phyloP scores from a whole-genome alignment of 2,888 invertebrate genomes.

The Agrochola lota region DNA sequence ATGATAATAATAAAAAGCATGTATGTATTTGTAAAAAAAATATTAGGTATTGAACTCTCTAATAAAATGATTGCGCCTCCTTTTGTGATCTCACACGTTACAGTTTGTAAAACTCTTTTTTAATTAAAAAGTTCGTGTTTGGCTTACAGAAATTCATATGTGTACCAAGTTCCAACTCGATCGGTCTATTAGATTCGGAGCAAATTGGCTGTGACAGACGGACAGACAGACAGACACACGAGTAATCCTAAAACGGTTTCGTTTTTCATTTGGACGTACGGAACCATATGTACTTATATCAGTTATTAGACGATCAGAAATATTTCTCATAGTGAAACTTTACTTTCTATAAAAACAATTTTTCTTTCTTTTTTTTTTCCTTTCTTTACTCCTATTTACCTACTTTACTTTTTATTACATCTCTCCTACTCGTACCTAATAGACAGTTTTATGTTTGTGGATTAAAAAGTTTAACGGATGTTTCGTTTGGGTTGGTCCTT shows the following conservation, averaged over 20 bases:
- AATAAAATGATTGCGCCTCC: too few species aligned
- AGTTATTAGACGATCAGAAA: neutral
- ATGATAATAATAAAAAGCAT: too few species aligned
- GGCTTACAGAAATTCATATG: neutral
- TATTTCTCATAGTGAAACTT: neutral
- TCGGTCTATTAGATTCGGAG: neutral
- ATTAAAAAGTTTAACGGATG: slow-evolving; percentile 22
- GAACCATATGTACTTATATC: too few species aligned
- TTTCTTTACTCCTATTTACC: neutral
- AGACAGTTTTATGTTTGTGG: slow-evolving; percentile 8
- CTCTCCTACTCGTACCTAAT: too few species aligned
- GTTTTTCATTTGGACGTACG: too few species aligned
- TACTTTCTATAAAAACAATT: neutral
- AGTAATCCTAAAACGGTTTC: neutral
- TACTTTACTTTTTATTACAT: too few species aligned
- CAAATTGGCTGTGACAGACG: neutral
- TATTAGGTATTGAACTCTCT: too few species aligned
- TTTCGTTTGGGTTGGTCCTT: slow-evolving; percentile 20
- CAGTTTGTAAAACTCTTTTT: too few species aligned
- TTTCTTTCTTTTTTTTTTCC: too few species aligned
- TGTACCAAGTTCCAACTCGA: neutral
- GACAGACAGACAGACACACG: neutral
- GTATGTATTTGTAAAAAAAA: too few species aligned
- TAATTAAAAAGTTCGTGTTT: neutral
- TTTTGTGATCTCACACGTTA: too few species aligned